Evolutionary conservation across 37 sponge, comb jelly and placozoan genomes (phyloP), one percentile per base, ranked within the genome.

Genomic region (Amphimedon queenslandica): DNA sequence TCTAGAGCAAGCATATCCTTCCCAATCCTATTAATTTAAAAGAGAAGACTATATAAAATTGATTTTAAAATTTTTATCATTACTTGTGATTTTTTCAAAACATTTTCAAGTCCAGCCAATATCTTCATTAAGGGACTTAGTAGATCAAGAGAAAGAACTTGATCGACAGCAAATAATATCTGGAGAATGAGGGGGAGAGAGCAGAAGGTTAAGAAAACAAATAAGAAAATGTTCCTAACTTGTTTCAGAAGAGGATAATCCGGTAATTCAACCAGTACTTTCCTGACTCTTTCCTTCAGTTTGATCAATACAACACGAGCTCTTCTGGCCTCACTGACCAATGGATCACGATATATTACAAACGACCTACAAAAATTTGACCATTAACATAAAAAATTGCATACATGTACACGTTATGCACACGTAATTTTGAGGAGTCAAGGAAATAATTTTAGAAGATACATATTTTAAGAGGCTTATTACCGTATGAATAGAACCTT

Each of bases 11-110:
- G 96, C 90, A 72, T 89, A 93, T 18, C 70, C 57, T 70, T 96
- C 96, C 96, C 96, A 96, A 11, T 88, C 88, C 94, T 93, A 63
- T 10, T 30, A 35, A 25, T 24, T 64, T 58, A 40, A 69, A 42
- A 39, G 70, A 25, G 4, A 42, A 40, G 6, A 36, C 38, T 2
- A 16, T 25, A 38, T 34, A 30, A n/a, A n/a, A n/a, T n/a, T n/a
- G n/a, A n/a, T 0, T 5, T 6, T 42, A 4, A 31, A 57, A n/a
- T 13, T 32, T 53, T 4, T 47, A 47, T 47, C 1, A 51, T 4
- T 58, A 92, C 95, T 73, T 95, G 96, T 27, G 96, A 77, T 76
- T 88, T 88, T 51, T 56, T 77, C 41, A 92, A 57, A n/a, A 95
- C 38, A 57, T 79, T 78, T 71, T 95, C 93, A 4, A 88, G 42